Conservation (phyloP, 2,797 vertebrate species). For the Sebastes hubbsi region DNA sequence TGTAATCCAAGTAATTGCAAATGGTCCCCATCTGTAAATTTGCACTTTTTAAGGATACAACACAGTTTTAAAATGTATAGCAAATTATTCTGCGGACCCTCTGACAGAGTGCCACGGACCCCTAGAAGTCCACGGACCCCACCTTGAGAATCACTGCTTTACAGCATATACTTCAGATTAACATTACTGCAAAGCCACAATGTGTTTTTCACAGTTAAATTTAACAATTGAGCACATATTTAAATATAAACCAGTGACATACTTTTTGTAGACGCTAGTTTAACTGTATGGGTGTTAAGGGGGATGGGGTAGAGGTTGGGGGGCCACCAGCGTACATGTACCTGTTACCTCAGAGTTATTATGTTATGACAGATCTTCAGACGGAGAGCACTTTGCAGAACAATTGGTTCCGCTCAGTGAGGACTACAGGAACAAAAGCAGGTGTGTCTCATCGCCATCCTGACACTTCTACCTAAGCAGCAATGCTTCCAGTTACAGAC, state of each 20-base stretch:
- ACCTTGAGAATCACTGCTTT: not conserved
- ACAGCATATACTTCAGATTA: not conserved
- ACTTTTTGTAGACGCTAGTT: not conserved
- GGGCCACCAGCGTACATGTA: not conserved
- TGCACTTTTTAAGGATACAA: no score
- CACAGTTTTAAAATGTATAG: no score
- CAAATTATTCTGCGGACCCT: no score
- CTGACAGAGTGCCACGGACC: no score
- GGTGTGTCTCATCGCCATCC: slow-evolving; percentile 49
- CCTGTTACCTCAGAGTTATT: slow-evolving; percentile 3
- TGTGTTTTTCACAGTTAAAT: not conserved
- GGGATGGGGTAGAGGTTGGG: not conserved
- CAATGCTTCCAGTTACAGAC: not conserved
- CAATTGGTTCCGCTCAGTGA: slow-evolving; percentile 45
- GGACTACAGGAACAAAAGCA: slow-evolving; percentile 49
- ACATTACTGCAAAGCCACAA: not conserved
- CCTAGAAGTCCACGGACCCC: no score
- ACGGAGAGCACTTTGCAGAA: slow-evolving; percentile 44
- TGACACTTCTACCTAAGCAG: slow-evolving; percentile 43
- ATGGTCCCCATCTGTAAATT: no score
- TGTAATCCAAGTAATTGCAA: no score
- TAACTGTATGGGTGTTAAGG: not conserved
- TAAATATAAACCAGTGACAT: not conserved
- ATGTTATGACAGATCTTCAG: slow-evolving; percentile 43
- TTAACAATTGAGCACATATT: not conserved